Evolutionary conservation across 1,140 invertebrate genomes (phyloP).

Genomic region (Drosophila parabipectinata): DNA sequence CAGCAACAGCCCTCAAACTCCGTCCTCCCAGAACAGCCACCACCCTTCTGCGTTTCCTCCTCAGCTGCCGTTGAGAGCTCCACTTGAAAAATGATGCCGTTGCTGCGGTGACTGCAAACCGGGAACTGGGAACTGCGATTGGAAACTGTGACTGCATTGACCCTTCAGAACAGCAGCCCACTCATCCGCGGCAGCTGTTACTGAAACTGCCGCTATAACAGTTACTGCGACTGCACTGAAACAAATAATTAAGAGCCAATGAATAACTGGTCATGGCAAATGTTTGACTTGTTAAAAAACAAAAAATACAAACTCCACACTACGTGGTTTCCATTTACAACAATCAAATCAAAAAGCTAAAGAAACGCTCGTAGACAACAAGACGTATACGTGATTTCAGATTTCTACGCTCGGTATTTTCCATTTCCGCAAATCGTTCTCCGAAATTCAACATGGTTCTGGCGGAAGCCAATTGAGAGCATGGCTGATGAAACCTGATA

Average conservation of each 20-base stretch:
- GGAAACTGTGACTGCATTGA: conserved; percentile 61
- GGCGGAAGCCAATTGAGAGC: conserved; percentile 1
- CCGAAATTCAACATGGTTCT: conserved; percentile 1
- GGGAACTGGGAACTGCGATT: conserved; percentile 35
- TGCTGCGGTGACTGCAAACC: conserved; percentile 41
- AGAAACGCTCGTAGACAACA: not conserved
- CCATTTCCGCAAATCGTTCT: conserved; percentile 2
- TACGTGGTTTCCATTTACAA: not conserved
- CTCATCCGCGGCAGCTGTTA: conserved; percentile 59
- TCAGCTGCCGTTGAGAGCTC: conserved; percentile 47
- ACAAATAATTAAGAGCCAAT: not conserved
- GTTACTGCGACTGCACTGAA: conserved; percentile 13
- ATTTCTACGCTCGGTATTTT: not conserved
- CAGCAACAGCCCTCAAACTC: conserved; percentile 19
- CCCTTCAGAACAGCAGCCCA: conserved; percentile 59
- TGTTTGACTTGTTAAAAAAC: not conserved
- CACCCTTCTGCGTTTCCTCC: conserved; percentile 15
- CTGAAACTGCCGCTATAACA: conserved; percentile 23
- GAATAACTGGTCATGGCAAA: too few species aligned
- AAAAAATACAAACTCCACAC: not conserved
- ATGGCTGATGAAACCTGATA: conserved; percentile 1
- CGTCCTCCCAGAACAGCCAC: not conserved
- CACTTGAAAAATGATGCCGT: conserved; percentile 75
- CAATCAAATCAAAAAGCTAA: not conserved
- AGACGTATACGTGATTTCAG: conserved; percentile 3